Base-by-base conservation (phyloP, 2,797 vertebrate genomes). In the Protonibea diacanthus region DNA sequence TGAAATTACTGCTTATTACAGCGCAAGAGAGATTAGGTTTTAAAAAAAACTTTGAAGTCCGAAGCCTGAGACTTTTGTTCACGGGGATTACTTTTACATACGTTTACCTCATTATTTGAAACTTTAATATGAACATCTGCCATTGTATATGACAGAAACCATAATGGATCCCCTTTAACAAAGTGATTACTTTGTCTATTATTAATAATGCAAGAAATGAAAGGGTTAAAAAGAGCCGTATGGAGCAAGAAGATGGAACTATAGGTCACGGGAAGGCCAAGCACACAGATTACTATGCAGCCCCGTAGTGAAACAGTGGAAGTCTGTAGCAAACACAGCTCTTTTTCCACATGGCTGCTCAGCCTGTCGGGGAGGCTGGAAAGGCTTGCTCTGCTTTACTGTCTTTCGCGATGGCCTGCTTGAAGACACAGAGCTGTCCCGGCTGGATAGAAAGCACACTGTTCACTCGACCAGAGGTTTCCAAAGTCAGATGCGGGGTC, bases 321-420 rank as follows among this genome's bases (percentile, higher is more conserved):
- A 82, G 89, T 87, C 84, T 82, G 76, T 65, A 80, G 90, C 91
- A 82, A 91, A 87, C 90, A 81, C 84, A 88, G 88, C 90, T 92
- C 73, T 92, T 94, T 93, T 93, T 93, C 86, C 90, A 90, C 89
- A 88, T 86, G 90, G 82, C 87, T 90, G 88, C 85, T 84, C 86
- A 56, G 80, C 68, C 86, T 85, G 85, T 89, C 82, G 85, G 85
- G 44, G 70, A 87, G 69, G 63, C 76, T 82, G 66, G 49, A 80
- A 53, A 85, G 77, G 59, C 79, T 83, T 73, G 64, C 75, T 74
- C 65, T 15, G n/a, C 81, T 92, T 84, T 81, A 60, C 76, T 70
- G 75, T 71, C 48, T 76, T 85, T 83, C 1, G 20, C 78, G 70
- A 68, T 58, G 69, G 82, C 83, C 78, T 38, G 76, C 80, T 84